A percentile compares a stretch with the other conserved stretches of the same genome.
These are phyloP conservation scores for Oryzias dopingdopingensis DNA, from an alignment of 2,797 vertebrate genomes.

Conservation along the genomic window DNA sequence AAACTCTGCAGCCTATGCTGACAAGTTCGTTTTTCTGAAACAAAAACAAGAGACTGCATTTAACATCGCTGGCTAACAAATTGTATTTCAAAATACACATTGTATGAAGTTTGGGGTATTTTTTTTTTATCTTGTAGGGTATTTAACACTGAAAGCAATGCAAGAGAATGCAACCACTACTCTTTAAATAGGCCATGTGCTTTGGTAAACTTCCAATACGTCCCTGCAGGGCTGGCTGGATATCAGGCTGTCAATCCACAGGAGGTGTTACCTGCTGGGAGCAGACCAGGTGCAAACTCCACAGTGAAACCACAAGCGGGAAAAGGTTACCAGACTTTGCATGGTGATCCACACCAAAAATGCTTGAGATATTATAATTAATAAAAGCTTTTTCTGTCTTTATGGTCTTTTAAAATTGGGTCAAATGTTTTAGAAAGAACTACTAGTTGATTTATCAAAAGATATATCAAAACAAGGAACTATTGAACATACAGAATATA, in stretches of 20 bases:
- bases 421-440: not conserved
- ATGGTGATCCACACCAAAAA: constrained; percentile 31
- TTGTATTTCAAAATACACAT: constrained; percentile 7
- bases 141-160: not conserved
- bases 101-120: not conserved
- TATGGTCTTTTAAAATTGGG: constrained; percentile 23
- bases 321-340: constrained; percentile 49
- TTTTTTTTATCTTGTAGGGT: not conserved
- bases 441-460: no score
- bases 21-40: not conserved
- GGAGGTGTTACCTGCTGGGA: constrained; percentile 60
- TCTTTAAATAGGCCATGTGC: constrained; percentile 40
- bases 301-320: constrained; percentile 53
- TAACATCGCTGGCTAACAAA: constrained; percentile 24
- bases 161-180: constrained; percentile 12
- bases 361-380: constrained; percentile 28
- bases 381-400: constrained; percentile 26
- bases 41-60: constrained; percentile 48
- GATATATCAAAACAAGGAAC: no score
- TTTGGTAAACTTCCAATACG: constrained; percentile 37
- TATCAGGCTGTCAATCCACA: constrained; percentile 48
- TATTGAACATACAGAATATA: no score
- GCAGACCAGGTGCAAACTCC: constrained; percentile 66
- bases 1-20: no score
- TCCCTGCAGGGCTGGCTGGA: constrained; percentile 45